A percentile compares a stretch with the other conserved stretches of the same genome.
phyloP scores from a whole-genome alignment of 2,888 invertebrate species.

The Chloroclysta siterata region DNA sequence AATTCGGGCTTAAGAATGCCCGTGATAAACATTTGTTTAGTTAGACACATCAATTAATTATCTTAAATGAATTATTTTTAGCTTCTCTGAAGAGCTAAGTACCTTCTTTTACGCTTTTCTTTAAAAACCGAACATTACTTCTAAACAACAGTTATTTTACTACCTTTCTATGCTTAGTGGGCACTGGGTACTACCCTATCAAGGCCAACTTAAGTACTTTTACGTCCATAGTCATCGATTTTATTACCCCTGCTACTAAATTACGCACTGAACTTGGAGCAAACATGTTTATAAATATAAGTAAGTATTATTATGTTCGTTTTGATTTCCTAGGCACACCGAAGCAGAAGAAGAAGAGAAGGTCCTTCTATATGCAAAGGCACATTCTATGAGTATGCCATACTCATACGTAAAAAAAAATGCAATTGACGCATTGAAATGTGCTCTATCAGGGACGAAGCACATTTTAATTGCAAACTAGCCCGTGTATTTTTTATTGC shows the following conservation, averaged over 20 bases:
- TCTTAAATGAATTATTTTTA: no score
- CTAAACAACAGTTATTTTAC: no score
- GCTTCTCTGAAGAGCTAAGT: no score
- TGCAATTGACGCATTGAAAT: background rate
- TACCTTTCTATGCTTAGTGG: background rate
- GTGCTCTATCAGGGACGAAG: no score
- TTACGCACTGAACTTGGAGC: background rate
- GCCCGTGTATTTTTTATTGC: background rate
- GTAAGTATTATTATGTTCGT: background rate
- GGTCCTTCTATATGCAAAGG: background rate
- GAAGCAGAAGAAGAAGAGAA: background rate
- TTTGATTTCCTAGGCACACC: background rate
- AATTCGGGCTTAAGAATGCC: background rate
- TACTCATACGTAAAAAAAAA: no score
- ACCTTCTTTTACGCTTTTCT: no score
- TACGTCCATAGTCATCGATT: background rate
- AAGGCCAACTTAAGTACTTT: background rate
- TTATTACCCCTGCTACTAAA: constrained; percentile 1
- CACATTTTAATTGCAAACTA: no score
- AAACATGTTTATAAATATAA: background rate
- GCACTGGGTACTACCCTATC: background rate
- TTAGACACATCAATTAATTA: background rate
- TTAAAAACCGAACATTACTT: no score
- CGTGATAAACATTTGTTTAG: background rate
- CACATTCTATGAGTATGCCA: no score